Percentiles rank a stretch among this genome's conserved stretches.
These are phyloP conservation scores for Pseudopleuronectes americanus DNA, from an alignment of 2,797 vertebrate species.

Conservation along the genomic window DNA sequence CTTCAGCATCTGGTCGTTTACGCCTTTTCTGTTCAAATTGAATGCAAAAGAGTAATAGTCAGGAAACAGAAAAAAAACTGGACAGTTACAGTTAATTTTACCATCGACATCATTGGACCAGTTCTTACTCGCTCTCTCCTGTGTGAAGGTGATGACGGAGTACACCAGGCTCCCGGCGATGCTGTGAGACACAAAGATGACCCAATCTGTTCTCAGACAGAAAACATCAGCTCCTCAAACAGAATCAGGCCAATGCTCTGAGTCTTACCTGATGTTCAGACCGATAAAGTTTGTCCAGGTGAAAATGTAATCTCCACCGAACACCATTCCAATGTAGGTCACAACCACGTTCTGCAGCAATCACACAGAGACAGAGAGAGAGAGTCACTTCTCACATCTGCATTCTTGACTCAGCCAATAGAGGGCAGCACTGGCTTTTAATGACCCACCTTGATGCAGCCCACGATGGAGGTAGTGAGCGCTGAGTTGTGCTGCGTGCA, in stretches of 20 bases:
- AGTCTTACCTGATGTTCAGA: slow-evolving; percentile 93
- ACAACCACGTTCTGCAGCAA: slow-evolving; percentile 92
- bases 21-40: slow-evolving; percentile 61
- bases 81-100: background rate
- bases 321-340: slow-evolving; percentile 97
- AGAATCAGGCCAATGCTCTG: background rate
- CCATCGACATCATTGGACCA: slow-evolving; percentile 34
- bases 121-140: slow-evolving; percentile 89
- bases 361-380: background rate
- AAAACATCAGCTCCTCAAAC: background rate
- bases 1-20: slow-evolving; percentile 23
- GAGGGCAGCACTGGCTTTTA: background rate
- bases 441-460: slow-evolving; percentile 92
- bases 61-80: background rate
- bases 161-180: slow-evolving; percentile 97
- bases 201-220: background rate
- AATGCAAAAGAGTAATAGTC: slow-evolving; percentile 10
- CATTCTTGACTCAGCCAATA: no score
- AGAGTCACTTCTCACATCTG: slow-evolving; percentile 8
- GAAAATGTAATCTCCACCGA: slow-evolving; percentile 99
- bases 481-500: slow-evolving; percentile 98
- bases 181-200: slow-evolving; percentile 72
- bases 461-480: slow-evolving; percentile 96
- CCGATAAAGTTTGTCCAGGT: slow-evolving; percentile 97
- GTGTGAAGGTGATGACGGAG: slow-evolving; percentile 94